phyloP scores from a whole-genome alignment of 2,888 invertebrate genomes.

The Antheraea assamensis region DNA sequence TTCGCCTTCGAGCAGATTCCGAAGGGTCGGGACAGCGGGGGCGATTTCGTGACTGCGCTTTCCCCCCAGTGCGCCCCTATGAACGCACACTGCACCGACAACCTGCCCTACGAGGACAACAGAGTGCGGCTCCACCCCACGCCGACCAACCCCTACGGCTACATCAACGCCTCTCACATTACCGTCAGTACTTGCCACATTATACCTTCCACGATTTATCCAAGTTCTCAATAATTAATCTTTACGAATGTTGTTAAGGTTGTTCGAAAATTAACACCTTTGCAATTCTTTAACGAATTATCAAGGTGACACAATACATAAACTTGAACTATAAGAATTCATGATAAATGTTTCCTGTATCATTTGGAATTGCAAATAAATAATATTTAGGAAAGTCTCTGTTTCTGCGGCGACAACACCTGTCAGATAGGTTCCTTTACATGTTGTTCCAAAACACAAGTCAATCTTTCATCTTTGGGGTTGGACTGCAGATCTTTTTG shows the following conservation, averaged over 20 bases:
- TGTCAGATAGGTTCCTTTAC: too few species aligned
- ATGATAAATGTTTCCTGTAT: too few species aligned
- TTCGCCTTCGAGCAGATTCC: slow-evolving; percentile 94
- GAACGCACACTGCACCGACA: slow-evolving; percentile 84
- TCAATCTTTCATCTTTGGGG: too few species aligned
- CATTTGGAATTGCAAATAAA: too few species aligned
- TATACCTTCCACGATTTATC: not conserved
- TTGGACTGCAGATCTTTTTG: too few species aligned
- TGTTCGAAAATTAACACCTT: too few species aligned
- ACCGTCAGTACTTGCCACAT: slow-evolving; percentile 80
- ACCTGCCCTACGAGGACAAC: slow-evolving; percentile 95
- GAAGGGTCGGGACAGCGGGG: slow-evolving; percentile 86
- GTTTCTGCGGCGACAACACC: too few species aligned
- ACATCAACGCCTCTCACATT: slow-evolving; percentile 96
- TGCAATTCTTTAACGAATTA: too few species aligned
- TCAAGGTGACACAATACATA: too few species aligned
- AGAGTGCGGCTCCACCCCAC: slow-evolving; percentile 91
- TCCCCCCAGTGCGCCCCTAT: slow-evolving; percentile 85
- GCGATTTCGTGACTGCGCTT: slow-evolving; percentile 87
- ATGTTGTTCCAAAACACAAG: too few species aligned
- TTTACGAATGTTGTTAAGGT: not conserved
- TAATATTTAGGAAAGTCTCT: too few species aligned
- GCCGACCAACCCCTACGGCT: slow-evolving; percentile 92
- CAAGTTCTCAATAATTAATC: not conserved
- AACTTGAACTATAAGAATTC: too few species aligned